A percentile compares a stretch with the other conserved stretches of the same genome.
These are phyloP conservation scores for Phytoseiulus persimilis DNA, from an alignment of 2,888 invertebrate genomes.

Conservation along the genomic window DNA sequence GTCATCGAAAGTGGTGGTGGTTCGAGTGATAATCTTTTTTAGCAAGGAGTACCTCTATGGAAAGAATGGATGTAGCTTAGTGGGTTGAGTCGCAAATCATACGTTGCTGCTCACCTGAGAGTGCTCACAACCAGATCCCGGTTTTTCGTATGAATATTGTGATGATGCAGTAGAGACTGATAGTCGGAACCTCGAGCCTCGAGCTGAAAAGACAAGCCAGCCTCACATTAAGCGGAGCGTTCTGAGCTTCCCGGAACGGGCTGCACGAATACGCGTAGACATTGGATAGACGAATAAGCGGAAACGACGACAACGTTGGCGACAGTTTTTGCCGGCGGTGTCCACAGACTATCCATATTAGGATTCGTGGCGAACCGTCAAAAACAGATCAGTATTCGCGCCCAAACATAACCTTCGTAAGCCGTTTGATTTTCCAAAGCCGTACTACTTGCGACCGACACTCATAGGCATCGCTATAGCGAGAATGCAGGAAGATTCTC, in stretches of 20 bases:
- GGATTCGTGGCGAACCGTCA: not conserved
- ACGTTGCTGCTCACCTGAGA: slow-evolving; percentile 42
- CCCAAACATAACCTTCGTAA: not conserved
- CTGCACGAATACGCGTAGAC: not conserved
- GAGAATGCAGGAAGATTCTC: too few species aligned
- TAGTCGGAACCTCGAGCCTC: slow-evolving; percentile 75
- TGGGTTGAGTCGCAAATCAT: too few species aligned
- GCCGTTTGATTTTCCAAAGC: not conserved
- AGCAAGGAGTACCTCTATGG: too few species aligned
- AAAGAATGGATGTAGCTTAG: too few species aligned
- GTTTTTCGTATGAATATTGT: slow-evolving; percentile 66
- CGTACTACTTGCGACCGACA: too few species aligned
- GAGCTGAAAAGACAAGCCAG: slow-evolving; percentile 53
- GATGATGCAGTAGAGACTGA: slow-evolving; percentile 66
- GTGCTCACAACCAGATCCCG: slow-evolving; percentile 46
- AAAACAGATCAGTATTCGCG: not conserved
- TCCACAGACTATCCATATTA: not conserved
- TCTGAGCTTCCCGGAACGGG: not conserved
- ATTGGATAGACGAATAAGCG: not conserved
- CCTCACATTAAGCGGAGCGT: not conserved
- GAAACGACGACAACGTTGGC: not conserved
- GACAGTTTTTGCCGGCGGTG: not conserved
- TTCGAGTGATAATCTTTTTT: too few species aligned
- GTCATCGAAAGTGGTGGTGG: too few species aligned
- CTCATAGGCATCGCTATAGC: too few species aligned